Evolutionary conservation across 2,113 vertebrate species (phyloP), one percentile per base, ranked within the genome.

Genomic region (Holacanthus passer): DNA sequence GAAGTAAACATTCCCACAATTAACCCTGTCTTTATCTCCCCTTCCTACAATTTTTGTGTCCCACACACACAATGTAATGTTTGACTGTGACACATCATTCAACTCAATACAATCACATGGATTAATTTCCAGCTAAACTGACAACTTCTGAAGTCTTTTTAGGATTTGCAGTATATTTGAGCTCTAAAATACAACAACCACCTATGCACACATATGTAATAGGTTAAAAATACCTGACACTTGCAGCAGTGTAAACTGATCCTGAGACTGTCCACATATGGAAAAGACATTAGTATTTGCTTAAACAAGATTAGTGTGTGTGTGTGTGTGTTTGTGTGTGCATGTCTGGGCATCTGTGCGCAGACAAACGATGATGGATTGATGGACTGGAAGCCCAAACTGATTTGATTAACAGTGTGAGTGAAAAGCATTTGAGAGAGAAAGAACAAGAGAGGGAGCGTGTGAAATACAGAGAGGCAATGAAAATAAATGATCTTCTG

Each of bases 1-100:
- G 66, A 79, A 37, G 63, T 83, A 92, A 90, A 90, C 88, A 88
- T 79, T 91, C 83, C 77, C 83, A 88, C 64, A 88, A 39, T 87
- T 70, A 81, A 59, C 31, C 39, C 17, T 13, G 10, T 7, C 48
- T 53, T 48, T 32, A 24, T 63, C 27, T 41, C 14, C 0, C 22
- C 20, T 17, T 69, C 60, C 22, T 19, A 20, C 43, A 70, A 24
- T 43, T 58, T 9, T n/a, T 56, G n/a, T 24, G 11, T 79, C 39
- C 27, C 50, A 56, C 41, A 63, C 29, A 11, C 37, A 68, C 52
- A 71, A 13, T 41, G 53, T 37, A 7, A 37, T 37, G 1, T 68
- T 31, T 64, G 22, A 62, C 60, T 56, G 41, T 31, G 4, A 5
- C 10, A 37, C 47, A 35, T 53, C 32, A 20, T 45, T 79, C 39